Evolutionary conservation across 2,888 invertebrate species (phyloP), one percentile per base, ranked within the genome.

Genomic region (Elysia crispata): DNA sequence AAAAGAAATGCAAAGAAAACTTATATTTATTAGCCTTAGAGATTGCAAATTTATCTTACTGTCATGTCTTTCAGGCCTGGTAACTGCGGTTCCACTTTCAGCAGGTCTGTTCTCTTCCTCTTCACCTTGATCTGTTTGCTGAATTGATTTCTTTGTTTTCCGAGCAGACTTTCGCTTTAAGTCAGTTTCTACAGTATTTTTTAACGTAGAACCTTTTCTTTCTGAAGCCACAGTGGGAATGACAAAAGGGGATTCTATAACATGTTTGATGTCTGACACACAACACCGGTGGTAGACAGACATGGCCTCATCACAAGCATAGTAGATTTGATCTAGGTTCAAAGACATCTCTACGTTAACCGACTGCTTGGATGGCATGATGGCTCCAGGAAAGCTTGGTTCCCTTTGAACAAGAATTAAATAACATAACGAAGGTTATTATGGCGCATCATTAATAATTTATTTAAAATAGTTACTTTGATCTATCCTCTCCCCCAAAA

Each of bases 341-440:
- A 80, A 64, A 8, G 69, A 33, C 25, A 80, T 74, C 25, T 80
- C 80, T 20, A 33, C 50, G 25, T 77, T 20, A 49, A 50, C 13
- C 0, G 81, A 77, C 15, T 73, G 73, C 15, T n/a, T 78, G 25
- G 66, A 76, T 30, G 74, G 80, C 54, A 79, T 76, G 23, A 80
- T 54, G 23, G 30, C 57, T 25, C 76, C 75, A 23, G 81, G 81
- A 72, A 83, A 80, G 0, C 49, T 23, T 62, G 83, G 82, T 57
- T 84, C 84, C 73, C 84, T 84, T n/a, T 75, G 20, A 75, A 76
- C 6, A 33, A 49, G 15, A 62, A 64, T 28, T 18, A 33, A 62
- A 66, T 23, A 0, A 50, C 13, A 70, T 49, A 60, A 31, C 0
- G 31, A 11, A 41, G 41, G 41, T 41, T 41, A 6, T 41, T 41